Base-by-base conservation (phyloP, 2,113 vertebrate genomes). In the Tringa solitaria region DNA sequence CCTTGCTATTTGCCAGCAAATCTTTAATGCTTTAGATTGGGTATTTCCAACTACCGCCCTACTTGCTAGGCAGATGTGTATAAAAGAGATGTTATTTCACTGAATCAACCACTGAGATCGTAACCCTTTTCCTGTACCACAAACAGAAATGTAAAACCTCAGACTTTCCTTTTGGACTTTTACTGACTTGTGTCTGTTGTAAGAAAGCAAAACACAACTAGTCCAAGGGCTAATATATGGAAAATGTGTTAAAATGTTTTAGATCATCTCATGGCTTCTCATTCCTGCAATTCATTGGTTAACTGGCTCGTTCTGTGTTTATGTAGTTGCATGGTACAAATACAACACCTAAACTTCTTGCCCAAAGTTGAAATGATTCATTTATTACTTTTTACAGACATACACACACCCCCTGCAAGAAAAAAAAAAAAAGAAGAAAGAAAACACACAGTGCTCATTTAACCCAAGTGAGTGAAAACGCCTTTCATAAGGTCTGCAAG, bases 41-140 rank as follows among this genome's bases (percentile, higher is more conserved):
- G 96, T 79, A 96, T 96, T 98, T 98, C 97, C 98, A 98, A 95
- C 97, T 97, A 97, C 97, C 97, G 97, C 97, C 97, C 97, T 97
- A 82, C 96, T 97, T 90, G 89, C 60, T 46, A 96, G 91, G 97
- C 96, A 94, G 97, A 97, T 97, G 96, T 96, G 96, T 97, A 96
- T 97, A 97, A 98, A 98, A 90, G 97, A 98, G 84, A 98, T 97
- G 97, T 97, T 97, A 98, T 98, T 98, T 98, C 97, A 97, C 97
- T 97, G 97, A 95, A 96, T 97, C 94, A 91, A 96, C 96, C 96
- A 95, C 96, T 97, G 96, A 90, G 96, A 97, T 97, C 96, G 92
- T 95, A 94, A 94, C 97, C 97, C 94, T 97, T 95, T 98, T 96
- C 97, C 98, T 96, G 96, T 89, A 97, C 97, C 96, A 93, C 98